These are phyloP conservation scores for Lasioglossum malachurum DNA, from an alignment of 2,888 invertebrate genomes.

Conservation along the genomic window DNA sequence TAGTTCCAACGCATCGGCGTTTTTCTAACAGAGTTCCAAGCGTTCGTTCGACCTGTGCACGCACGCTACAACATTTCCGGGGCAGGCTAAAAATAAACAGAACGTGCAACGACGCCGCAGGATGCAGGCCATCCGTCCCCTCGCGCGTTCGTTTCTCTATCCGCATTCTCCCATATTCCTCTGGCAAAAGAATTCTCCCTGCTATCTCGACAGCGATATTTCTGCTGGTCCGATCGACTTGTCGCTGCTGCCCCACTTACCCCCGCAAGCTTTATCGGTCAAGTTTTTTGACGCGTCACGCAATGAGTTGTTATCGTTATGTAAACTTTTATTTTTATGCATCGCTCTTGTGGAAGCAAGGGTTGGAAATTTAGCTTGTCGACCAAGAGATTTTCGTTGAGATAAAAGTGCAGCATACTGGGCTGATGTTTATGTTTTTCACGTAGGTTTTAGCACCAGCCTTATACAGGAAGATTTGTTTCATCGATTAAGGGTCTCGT, in stretches of 20 bases:
- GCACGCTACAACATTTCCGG: slow-evolving; percentile 16
- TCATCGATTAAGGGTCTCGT: neutral
- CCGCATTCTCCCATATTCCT: neutral
- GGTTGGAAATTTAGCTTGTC: neutral
- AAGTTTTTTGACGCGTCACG: neutral
- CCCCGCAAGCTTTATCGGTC: neutral
- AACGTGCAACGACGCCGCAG: slow-evolving; percentile 24
- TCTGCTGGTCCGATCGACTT: neutral
- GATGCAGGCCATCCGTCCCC: slow-evolving; percentile 19
- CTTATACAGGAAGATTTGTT: neutral
- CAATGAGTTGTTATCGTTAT: neutral
- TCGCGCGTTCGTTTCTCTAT: slow-evolving; percentile 12
- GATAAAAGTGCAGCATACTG: neutral
- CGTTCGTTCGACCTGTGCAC: neutral
- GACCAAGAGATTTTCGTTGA: neutral
- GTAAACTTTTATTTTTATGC: neutral
- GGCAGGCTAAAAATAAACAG: slow-evolving; percentile 45
- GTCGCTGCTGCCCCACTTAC: neutral
- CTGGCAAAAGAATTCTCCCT: neutral
- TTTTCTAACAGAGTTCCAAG: neutral
- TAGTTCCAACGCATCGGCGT: neutral
- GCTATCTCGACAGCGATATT: neutral
- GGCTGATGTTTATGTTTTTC: neutral
- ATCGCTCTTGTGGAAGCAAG: neutral
- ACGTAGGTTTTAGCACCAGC: neutral